Evolutionary conservation across 2,888 invertebrate species (phyloP).

Genomic region (Choristoneura rosaceana): DNA sequence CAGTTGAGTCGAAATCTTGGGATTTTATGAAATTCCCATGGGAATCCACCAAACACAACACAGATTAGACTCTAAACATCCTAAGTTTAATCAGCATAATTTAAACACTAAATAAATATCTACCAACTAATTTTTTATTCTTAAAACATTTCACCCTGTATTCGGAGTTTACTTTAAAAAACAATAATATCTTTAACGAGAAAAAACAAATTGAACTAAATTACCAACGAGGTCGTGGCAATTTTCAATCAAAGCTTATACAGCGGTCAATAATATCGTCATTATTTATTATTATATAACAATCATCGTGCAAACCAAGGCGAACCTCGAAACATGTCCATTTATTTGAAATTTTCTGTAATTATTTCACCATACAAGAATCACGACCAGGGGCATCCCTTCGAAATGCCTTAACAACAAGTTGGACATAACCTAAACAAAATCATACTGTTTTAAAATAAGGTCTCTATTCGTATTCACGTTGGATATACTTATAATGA

Average conservation of each 20-base stretch:
- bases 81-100: too few relatives aligned
- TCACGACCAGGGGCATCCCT: constrained; percentile 43
- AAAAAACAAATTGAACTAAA: constrained; percentile 9
- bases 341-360: constrained; percentile 62
- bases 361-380: constrained; percentile 62
- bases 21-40: too few relatives aligned
- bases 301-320: constrained; percentile 49
- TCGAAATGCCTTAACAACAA: constrained; percentile 35
- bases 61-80: too few relatives aligned
- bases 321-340: constrained; percentile 43
- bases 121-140: too few relatives aligned
- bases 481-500: constrained; percentile 6
- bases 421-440: background rate
- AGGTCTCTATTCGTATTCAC: background rate
- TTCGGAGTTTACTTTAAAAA: background rate
- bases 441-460: background rate
- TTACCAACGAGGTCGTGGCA: constrained; percentile 29
- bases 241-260: constrained; percentile 30
- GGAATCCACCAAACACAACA: too few relatives aligned
- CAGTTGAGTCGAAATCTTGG: too few relatives aligned
- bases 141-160: too few relatives aligned
- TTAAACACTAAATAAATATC: too few relatives aligned
- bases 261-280: constrained; percentile 29
- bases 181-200: background rate
- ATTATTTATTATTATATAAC: constrained; percentile 41